Evolutionary conservation across 53 echinoderm and acorn worm species (phyloP), one percentile per base, ranked within the genome.

Genomic region (Pentamera pediparva): DNA sequence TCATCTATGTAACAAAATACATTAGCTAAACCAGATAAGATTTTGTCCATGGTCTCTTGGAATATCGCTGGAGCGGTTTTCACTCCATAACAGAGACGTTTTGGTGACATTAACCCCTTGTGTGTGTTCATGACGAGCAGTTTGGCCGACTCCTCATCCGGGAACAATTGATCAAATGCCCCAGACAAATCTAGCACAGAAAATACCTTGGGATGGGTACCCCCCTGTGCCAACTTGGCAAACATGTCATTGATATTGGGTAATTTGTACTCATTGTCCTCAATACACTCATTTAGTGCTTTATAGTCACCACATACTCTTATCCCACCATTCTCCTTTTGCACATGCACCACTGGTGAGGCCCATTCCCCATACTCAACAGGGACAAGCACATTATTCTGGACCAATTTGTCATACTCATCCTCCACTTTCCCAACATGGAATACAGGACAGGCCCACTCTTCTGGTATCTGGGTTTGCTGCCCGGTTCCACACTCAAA

Each of bases 241-340:
- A 69, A 54, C n/a, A 81, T 19, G 6, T 41, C 82, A 27, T 75
- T 50, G 12, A 28, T 49, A 50, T 75, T 62, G 0, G 75, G 82
- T 39, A 81, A 62, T 27, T 63, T 64, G 57, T 82, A 82, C 37
- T 35, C 57, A 61, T 82, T 67, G 65, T 76, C 82, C 29, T 75
- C 75, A 37, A 82, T 82, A 22, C 26, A 47, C 0, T 82, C 59
- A 26, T 82, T 82, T 6, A 82, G 21, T 0, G 57, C 43, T 37
- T 82, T 82, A 32, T 76, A 82, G 39, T 82, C 59, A 6, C 82
- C 76, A 65, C 82, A 76, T 40, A 82, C 76, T 52, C 82, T 75
- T 25, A 82, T 65, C 19, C 38, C 52, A 17, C 67, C 67, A 32
- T 82, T 65, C 6, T 32, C 40, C 29, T 82, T 82, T 27, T 62